A percentile compares a stretch with the other conserved stretches of the same genome.
phyloP scores from a whole-genome alignment of 2,888 invertebrate genomes.

The Onthophagus sagittarius region DNA sequence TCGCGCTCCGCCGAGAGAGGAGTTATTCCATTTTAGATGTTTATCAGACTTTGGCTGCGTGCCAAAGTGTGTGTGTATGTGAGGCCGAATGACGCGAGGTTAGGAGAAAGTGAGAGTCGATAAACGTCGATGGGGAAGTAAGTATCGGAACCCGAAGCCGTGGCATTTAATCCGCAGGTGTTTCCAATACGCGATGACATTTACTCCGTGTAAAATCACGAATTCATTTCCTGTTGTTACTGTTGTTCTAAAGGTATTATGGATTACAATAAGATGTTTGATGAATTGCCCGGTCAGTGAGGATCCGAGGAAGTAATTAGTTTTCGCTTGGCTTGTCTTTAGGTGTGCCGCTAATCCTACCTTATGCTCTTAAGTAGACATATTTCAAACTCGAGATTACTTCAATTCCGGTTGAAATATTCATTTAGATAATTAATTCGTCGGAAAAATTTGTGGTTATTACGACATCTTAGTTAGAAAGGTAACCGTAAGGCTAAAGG shows the following conservation, averaged over 20 bases:
- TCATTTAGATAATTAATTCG: too few species aligned
- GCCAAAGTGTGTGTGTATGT: background rate
- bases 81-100: background rate
- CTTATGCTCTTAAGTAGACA: background rate
- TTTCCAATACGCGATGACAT: background rate
- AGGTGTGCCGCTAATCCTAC: background rate
- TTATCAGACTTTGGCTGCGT: conserved; percentile 3
- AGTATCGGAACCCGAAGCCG: background rate
- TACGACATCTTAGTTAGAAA: too few species aligned
- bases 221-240: background rate
- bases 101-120: background rate
- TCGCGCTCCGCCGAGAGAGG: conserved; percentile 5
- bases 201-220: background rate
- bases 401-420: background rate
- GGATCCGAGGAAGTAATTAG: background rate
- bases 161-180: background rate
- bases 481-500: too few species aligned
- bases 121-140: background rate
- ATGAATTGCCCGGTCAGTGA: background rate
- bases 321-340: background rate
- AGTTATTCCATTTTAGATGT: conserved; percentile 7
- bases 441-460: too few species aligned
- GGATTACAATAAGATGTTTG: background rate
- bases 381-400: background rate
- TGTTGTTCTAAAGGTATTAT: background rate